These are phyloP conservation scores for Antrozous pallidus DNA, from an alignment of 2,797 vertebrate genomes.

Conservation along the genomic window DNA sequence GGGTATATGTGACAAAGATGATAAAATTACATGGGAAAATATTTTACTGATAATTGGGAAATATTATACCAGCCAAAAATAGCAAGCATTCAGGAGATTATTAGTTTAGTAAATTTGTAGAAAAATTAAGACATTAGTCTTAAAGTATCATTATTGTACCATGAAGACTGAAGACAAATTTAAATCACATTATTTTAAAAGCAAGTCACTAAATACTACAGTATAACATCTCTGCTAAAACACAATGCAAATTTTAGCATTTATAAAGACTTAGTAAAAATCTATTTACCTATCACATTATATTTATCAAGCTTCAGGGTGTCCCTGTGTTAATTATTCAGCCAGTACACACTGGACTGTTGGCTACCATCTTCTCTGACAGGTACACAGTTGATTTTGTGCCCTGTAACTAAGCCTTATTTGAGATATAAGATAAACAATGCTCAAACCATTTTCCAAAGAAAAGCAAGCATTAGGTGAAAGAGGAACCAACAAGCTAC, in stretches of 20 bases:
- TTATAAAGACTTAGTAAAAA: not conserved
- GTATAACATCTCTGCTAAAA: slow-evolving; percentile 2
- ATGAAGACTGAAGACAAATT: slow-evolving; percentile 33
- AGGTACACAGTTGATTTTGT: not conserved
- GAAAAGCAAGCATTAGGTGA: not conserved
- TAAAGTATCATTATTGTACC: slow-evolving; percentile 17
- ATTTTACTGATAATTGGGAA: slow-evolving; percentile 66
- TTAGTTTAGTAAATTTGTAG: slow-evolving; percentile 28
- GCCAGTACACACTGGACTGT: not conserved
- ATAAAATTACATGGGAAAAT: slow-evolving; percentile 74
- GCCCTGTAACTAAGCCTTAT: not conserved
- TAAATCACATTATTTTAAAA: slow-evolving; percentile 42
- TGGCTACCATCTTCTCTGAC: not conserved
- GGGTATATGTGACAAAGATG: slow-evolving; percentile 67
- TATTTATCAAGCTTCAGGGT: not conserved
- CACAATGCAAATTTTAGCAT: not conserved
- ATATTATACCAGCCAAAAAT: slow-evolving; percentile 60
- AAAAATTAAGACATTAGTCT: slow-evolving; percentile 55
- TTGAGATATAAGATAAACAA: not conserved
- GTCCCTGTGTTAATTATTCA: not conserved
- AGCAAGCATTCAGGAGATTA: slow-evolving; percentile 54
- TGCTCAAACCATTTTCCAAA: not conserved
- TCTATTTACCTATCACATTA: not conserved
- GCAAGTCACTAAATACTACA: slow-evolving; percentile 20
- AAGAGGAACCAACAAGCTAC: slow-evolving; percentile 18